phyloP scores from a whole-genome alignment of 2,797 vertebrate species.

The Glossophaga mutica region DNA sequence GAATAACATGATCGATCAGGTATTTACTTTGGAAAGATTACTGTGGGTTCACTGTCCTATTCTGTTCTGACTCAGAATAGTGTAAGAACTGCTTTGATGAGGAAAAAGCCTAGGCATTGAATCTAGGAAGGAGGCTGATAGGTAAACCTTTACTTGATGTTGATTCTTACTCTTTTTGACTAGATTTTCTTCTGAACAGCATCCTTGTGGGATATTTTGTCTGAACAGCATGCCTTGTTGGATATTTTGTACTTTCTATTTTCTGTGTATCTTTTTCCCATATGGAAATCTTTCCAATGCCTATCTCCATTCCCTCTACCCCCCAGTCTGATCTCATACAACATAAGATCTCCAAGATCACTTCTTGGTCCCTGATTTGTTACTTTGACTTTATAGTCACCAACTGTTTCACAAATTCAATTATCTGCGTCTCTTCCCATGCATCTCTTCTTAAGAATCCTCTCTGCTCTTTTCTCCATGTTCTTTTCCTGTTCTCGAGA shows the following conservation, averaged over 20 bases:
- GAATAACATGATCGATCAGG: neutral
- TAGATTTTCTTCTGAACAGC: neutral
- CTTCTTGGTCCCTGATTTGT: neutral
- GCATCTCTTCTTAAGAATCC: neutral
- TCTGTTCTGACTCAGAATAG: neutral
- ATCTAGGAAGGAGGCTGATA: neutral
- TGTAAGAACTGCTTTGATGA: neutral
- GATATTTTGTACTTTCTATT: neutral
- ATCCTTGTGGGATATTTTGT: neutral
- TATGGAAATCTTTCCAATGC: neutral
- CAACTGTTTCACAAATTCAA: neutral
- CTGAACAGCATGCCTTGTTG: neutral
- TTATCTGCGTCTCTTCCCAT: accelerated
- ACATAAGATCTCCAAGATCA: neutral
- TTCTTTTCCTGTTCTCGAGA: neutral
- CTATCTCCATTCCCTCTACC: too few relatives aligned
- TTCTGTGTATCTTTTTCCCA: neutral
- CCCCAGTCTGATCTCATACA: neutral
- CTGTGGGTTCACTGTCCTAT: neutral
- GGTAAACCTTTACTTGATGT: neutral
- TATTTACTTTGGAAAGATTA: neutral
- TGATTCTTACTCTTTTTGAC: neutral
- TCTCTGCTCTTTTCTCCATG: neutral
- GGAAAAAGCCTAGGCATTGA: neutral
- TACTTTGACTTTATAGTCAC: neutral